Conservation (phyloP, 2,888 invertebrate species). For the Brenthis ino region DNA sequence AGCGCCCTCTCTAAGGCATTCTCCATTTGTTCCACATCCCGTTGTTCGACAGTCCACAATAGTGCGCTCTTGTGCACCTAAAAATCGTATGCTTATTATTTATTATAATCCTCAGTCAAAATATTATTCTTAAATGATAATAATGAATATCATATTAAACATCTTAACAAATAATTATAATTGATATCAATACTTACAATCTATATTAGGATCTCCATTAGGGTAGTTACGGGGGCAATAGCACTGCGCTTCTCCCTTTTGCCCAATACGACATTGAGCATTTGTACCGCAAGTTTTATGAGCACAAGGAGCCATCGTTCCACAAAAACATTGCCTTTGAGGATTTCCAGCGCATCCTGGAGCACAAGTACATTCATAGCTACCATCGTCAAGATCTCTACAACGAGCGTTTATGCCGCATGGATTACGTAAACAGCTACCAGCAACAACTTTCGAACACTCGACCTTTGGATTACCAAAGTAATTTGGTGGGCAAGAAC, state of each 20-base stretch:
- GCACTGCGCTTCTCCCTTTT: conserved; percentile 88
- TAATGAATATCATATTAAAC: not conserved
- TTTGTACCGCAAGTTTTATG: conserved; percentile 91
- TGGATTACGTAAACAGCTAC: conserved; percentile 90
- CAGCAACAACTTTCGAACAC: conserved; percentile 87
- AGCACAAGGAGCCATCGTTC: conserved; percentile 88
- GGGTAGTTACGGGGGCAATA: conserved; percentile 92
- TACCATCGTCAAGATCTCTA: conserved; percentile 87
- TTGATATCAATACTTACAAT: conserved; percentile 85
- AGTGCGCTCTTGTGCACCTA: conserved; percentile 83
- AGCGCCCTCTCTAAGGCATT: conserved; percentile 92
- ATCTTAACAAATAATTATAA: not conserved
- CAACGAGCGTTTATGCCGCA: conserved; percentile 93
- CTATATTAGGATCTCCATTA: conserved; percentile 91
- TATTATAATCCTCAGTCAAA: not conserved
- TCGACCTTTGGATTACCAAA: conserved; percentile 90
- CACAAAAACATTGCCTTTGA: conserved; percentile 90
- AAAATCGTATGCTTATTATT: not conserved
- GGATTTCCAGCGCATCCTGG: conserved; percentile 92
- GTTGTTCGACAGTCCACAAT: conserved; percentile 90
- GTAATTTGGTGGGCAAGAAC: conserved; percentile 91
- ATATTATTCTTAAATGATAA: not conserved
- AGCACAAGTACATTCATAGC: conserved; percentile 91
- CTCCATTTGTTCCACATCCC: conserved; percentile 93
- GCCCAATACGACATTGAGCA: conserved; percentile 88